Evolutionary conservation across 1,140 invertebrate species (phyloP), one percentile per base, ranked within the genome.

Genomic region (Micrasema minimum): DNA sequence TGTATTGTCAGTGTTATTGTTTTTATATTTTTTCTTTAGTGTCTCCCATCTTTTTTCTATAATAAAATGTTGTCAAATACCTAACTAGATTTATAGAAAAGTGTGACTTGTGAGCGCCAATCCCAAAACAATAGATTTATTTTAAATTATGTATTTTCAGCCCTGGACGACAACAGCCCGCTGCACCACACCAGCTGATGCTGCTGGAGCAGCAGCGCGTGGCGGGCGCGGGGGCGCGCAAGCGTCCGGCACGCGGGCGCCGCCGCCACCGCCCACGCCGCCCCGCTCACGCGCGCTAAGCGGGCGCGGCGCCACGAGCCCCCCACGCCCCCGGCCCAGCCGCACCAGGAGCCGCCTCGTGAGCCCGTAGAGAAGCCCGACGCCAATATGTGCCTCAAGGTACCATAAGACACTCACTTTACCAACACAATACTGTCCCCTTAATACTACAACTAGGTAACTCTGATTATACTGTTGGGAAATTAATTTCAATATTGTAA

Each of bases 331-430:
- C 82, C 85, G 55, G 67, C 78, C 45, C 83, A 84, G 16, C 83
- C 86, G 22, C 81, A 85, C 51, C 78, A 82, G 23, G 80, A 86
- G 14, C 83, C 86, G 38, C 85, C 86, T 4, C 81, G 87, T 20
- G 90, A 91, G 78, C 90, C 90, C 2, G 81, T 85, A 11, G 90
- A 92, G 79, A 93, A 92, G 78, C 92, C 92, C 1, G 92, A 94
- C 77, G 92, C 91, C 18, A 92, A 93, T 78, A 92, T 93, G 90
- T 91, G 91, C 77, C 82, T 94, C 0, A 92, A 91, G 82, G 87
- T 88, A 77, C 0, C 43, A 10, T 51, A 20, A 20, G 12, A 18
- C n/a, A n/a, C n/a, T n/a, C n/a, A n/a, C n/a, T n/a, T n/a, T n/a
- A n/a, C n/a, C n/a, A n/a, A n/a, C n/a, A n/a, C n/a, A n/a, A n/a